phyloP scores from a whole-genome alignment of 30 jellyfish, hydroid and myxozoan genomes.

The Cassiopea andromeda region DNA sequence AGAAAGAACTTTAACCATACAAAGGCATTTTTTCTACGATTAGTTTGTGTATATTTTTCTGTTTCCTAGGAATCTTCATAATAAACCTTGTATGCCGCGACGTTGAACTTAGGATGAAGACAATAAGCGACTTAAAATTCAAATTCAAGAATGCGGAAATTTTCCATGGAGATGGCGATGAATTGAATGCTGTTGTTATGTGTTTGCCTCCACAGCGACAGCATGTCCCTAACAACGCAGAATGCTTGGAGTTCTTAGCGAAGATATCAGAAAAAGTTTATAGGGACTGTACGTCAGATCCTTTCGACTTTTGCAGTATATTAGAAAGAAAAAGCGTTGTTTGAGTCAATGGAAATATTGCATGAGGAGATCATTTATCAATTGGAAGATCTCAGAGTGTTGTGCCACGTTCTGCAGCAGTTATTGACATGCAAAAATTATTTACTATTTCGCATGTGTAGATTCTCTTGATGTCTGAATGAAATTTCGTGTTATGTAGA shows the following conservation, averaged over 20 bases:
- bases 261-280: background rate
- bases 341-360: background rate
- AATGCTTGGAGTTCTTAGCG: background rate
- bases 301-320: background rate
- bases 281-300: background rate
- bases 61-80: slow-evolving; percentile 28
- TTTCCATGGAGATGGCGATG: slow-evolving; percentile 26
- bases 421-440: too few relatives aligned
- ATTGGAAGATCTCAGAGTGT: too few relatives aligned
- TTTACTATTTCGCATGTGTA: too few relatives aligned
- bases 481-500: too few relatives aligned
- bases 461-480: too few relatives aligned
- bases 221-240: background rate
- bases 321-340: background rate
- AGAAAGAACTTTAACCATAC: too few relatives aligned
- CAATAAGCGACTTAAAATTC: background rate
- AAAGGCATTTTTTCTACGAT: background rate
- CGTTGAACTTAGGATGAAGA: slow-evolving; percentile 14
- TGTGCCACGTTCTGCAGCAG: too few relatives aligned
- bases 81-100: slow-evolving; percentile 55
- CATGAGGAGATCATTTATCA: background rate
- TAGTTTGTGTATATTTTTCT: background rate
- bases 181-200: slow-evolving; percentile 8
- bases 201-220: slow-evolving; percentile 29
- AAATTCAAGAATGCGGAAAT: background rate